Conservation (phyloP, 2,888 invertebrate genomes). For the Callosobruchus maculatus region DNA sequence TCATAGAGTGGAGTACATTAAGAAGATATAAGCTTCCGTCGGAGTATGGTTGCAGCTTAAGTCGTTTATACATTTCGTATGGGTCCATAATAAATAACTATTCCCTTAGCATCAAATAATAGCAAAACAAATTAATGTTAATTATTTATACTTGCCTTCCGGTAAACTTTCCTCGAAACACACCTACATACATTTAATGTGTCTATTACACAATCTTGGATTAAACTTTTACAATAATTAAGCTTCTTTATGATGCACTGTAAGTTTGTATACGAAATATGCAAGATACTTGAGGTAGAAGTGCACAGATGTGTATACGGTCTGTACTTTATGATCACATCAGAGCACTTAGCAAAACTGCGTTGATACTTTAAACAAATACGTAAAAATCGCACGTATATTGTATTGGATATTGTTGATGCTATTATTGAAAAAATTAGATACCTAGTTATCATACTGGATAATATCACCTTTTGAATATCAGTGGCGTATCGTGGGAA, state of each 20-base stretch:
- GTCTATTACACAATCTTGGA: background rate
- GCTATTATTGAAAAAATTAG: background rate
- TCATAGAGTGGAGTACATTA: too few species aligned
- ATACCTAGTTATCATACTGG: background rate
- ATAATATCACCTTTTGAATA: background rate
- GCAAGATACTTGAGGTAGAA: background rate
- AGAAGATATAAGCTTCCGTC: too few species aligned
- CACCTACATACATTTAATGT: background rate
- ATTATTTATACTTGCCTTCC: background rate
- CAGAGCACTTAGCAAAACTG: background rate
- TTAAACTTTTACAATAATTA: background rate
- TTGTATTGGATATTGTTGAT: background rate
- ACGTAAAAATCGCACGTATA: background rate
- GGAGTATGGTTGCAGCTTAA: too few species aligned
- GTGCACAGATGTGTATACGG: background rate
- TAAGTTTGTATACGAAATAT: background rate
- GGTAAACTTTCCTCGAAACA: background rate
- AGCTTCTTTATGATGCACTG: background rate
- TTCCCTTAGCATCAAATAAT: too few species aligned
- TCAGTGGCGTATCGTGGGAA: background rate
- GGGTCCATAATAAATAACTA: too few species aligned
- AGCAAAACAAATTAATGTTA: background rate
- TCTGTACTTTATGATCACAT: background rate
- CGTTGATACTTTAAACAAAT: background rate
- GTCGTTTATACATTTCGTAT: too few species aligned